Base-by-base conservation (phyloP, 2,797 vertebrate species). In the Parauchenoglanis punctatus region DNA sequence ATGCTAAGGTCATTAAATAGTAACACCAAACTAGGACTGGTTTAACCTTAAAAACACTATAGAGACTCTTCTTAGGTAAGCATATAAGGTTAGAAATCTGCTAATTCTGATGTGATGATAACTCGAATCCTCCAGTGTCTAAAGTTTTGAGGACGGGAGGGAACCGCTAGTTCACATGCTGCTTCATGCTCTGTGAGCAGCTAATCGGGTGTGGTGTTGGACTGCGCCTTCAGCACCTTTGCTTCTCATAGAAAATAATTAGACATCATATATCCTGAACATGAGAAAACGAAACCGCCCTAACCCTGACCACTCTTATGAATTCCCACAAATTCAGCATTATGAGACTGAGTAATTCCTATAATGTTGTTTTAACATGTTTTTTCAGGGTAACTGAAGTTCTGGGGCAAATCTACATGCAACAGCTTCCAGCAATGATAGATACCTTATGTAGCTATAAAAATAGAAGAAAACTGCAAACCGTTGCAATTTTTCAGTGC, bases 111-210 rank as follows among this genome's bases (percentile, higher is more conserved):
- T 40, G 31, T 20, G 6, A 15, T 18, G 17, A 40, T 7, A 28
- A 35, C 28, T 58, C 0, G 31, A 78, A 35, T 56, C 17, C 31
- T 18, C 18, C 28, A 59, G 31, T 2, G 31, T 25, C 18, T 35
- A 35, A 80, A 54, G 77, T 80, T 58, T 23, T 80, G 25, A 35
- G 8, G 77, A 76, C 2, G 35, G 11, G n/a, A 54, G 28, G 76
- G 40, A 72, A 65, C 23, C 46, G 78, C 54, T 85, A 82, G 75
- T 67, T 86, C 20, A 52, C 40, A 59, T 73, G 58, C 59, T 76
- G 20, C 58, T 23, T 88, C 59, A 87, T 75, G 75, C 65, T 81
- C 40, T 44, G 52, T 63, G 61, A 78, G 35, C 31, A 59, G 83
- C 44, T 81, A 67, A 85, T 84, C 72, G 20, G 40, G 49, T 28